Evolutionary conservation across 2,888 invertebrate species (phyloP).

Genomic region (Rotaria macrura): DNA sequence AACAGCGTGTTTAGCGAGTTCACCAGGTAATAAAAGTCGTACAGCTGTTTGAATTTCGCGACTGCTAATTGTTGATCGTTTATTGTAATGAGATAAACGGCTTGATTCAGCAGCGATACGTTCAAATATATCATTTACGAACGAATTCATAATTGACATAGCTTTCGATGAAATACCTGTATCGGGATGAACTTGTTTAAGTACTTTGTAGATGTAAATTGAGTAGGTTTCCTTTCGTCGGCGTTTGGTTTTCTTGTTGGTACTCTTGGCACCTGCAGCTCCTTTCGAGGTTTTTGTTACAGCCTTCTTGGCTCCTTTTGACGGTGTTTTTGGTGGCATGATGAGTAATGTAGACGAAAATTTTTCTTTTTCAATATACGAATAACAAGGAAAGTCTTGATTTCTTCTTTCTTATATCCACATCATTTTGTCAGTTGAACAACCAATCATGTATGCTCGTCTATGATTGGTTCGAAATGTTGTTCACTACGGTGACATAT

Average conservation of each 20-base stretch:
- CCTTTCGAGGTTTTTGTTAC: slow-evolving; percentile 27
- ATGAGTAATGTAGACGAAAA: not conserved
- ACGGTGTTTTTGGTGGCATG: slow-evolving; percentile 33
- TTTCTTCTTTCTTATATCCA: not conserved
- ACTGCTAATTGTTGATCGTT: slow-evolving; percentile 35
- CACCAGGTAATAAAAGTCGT: slow-evolving; percentile 36
- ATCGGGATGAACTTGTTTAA: slow-evolving; percentile 44
- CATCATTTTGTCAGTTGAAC: not conserved
- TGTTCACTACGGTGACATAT: not conserved
- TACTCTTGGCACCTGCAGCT: not conserved
- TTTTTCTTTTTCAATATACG: not conserved
- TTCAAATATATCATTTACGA: slow-evolving; percentile 46
- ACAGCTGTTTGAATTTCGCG: slow-evolving; percentile 37
- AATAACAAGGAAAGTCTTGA: not conserved
- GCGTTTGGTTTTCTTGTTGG: slow-evolving; percentile 39
- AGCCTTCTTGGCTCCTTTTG: slow-evolving; percentile 33
- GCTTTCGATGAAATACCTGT: slow-evolving; percentile 38
- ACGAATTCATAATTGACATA: slow-evolving; percentile 37
- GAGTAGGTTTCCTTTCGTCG: slow-evolving; percentile 36
- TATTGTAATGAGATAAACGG: slow-evolving; percentile 41
- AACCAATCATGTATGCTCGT: not conserved
- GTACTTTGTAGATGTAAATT: slow-evolving; percentile 36
- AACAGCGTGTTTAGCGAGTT: slow-evolving; percentile 37
- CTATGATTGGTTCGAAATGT: not conserved
- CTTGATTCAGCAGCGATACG: slow-evolving; percentile 42